Conservation (phyloP, 2,797 vertebrate species). For the Microctenopoma lineatum region DNA sequence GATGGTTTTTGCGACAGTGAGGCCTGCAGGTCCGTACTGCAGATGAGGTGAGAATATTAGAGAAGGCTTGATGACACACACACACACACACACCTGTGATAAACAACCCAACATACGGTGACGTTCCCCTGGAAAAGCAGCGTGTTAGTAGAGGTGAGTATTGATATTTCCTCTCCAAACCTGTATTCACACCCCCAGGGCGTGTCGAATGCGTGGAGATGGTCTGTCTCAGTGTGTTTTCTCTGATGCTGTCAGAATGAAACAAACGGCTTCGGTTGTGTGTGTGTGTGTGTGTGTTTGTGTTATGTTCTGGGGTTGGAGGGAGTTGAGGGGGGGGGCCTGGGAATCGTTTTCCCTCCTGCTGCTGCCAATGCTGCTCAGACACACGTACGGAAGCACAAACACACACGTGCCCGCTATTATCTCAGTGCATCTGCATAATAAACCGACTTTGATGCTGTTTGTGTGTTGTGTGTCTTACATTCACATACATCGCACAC, state of each 20-base stretch:
- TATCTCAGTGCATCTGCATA: conserved; percentile 41
- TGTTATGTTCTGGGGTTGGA: conserved; percentile 19
- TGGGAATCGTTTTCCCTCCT: conserved; percentile 57
- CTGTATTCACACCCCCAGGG: conserved; percentile 61
- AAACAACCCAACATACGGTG: conserved; percentile 9
- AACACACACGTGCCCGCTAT: conserved; percentile 34
- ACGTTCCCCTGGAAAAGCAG: conserved; percentile 35
- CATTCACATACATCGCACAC: conserved; percentile 12
- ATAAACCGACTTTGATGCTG: conserved; percentile 19
- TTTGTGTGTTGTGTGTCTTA: conserved; percentile 15
- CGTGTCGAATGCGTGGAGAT: conserved; percentile 68
- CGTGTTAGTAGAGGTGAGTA: conserved; percentile 56
- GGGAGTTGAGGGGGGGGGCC: conserved; percentile 14
- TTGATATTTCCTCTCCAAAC: conserved; percentile 62
- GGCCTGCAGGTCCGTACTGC: conserved; percentile 43
- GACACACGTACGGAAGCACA: conserved; percentile 35
- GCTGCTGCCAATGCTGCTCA: conserved; percentile 46
- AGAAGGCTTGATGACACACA: conserved; percentile 19
- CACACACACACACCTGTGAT: not conserved
- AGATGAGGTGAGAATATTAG: conserved; percentile 40
- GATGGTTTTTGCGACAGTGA: conserved; percentile 39
- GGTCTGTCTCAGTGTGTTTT: conserved; percentile 69
- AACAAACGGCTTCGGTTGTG: conserved; percentile 57
- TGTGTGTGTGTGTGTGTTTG: conserved; percentile 4
- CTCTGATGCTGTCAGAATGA: conserved; percentile 44